phyloP scores from a whole-genome alignment of 2,113 vertebrate species.

The Apodemus speciosus region DNA sequence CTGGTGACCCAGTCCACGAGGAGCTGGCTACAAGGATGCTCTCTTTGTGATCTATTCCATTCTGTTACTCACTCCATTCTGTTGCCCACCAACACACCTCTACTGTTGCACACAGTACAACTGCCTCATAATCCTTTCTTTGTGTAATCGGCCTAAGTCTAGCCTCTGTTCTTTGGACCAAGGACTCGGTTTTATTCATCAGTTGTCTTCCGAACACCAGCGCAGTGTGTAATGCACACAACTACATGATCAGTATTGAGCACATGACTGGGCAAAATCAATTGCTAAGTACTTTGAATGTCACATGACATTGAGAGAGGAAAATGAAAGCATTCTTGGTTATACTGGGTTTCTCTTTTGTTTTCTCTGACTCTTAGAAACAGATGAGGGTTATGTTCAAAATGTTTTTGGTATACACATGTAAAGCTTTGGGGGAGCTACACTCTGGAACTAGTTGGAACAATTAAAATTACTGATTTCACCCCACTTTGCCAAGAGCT shows the following conservation, averaged over 20 bases:
- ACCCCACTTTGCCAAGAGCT: constrained; percentile 72
- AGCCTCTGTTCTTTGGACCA: constrained; percentile 33
- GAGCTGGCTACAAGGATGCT: background rate
- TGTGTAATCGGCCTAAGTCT: background rate
- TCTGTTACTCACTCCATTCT: background rate
- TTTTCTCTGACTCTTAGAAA: constrained; percentile 37
- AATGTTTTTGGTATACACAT: background rate
- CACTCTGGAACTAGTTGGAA: constrained; percentile 65
- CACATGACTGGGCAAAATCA: constrained; percentile 56
- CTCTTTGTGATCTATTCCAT: background rate
- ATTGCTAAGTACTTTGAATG: constrained; percentile 55
- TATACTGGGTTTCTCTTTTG: constrained; percentile 6
- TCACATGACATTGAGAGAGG: constrained; percentile 30
- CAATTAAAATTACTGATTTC: constrained; percentile 81
- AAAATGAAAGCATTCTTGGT: constrained; percentile 46
- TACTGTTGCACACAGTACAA: background rate
- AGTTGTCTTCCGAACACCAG: constrained; percentile 16
- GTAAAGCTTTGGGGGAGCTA: constrained; percentile 48
- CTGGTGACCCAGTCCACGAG: background rate
- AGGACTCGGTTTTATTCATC: constrained; percentile 47
- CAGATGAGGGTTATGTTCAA: constrained; percentile 51
- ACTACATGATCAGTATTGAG: constrained; percentile 38
- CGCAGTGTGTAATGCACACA: constrained; percentile 43
- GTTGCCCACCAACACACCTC: background rate
- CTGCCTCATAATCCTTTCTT: background rate